Conservation (phyloP, 2,888 invertebrate genomes). For the Mystacides longicornis region DNA sequence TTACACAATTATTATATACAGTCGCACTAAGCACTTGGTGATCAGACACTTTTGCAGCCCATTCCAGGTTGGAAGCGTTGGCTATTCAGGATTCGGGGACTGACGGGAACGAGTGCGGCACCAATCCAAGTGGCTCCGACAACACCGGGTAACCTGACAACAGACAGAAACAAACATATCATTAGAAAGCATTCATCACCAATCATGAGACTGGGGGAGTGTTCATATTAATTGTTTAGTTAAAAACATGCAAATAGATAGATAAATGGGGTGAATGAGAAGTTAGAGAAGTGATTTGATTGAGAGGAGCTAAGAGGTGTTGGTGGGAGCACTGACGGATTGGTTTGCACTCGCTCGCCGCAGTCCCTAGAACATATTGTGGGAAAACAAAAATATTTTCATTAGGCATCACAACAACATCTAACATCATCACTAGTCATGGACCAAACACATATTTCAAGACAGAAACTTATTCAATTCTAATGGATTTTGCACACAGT, state of each 20-base stretch:
- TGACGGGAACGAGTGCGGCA: slow-evolving; percentile 25
- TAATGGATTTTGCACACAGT: no score
- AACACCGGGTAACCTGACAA: slow-evolving; percentile 53
- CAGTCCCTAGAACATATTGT: slow-evolving; percentile 13
- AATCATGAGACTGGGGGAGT: slow-evolving; percentile 12
- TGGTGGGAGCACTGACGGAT: slow-evolving; percentile 6
- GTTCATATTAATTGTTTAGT: not conserved
- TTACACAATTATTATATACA: not conserved
- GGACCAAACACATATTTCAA: no score
- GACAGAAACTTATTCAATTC: no score
- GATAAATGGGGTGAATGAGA: not conserved
- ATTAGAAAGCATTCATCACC: slow-evolving; percentile 25
- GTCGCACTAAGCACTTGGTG: not conserved
- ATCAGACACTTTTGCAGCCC: not conserved
- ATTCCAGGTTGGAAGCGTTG: not conserved
- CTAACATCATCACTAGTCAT: not conserved
- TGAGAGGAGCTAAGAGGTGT: not conserved
- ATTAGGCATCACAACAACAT: no score
- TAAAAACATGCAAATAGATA: no score
- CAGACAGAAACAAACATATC: slow-evolving; percentile 43
- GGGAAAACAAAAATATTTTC: not conserved
- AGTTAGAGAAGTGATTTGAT: not conserved
- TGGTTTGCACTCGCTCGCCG: slow-evolving; percentile 22
- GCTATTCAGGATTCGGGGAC: slow-evolving; percentile 14
- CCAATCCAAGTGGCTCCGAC: slow-evolving; percentile 27